Evolutionary conservation across 2,797 vertebrate species (phyloP).

Genomic region (Pantherophis vulpinus): DNA sequence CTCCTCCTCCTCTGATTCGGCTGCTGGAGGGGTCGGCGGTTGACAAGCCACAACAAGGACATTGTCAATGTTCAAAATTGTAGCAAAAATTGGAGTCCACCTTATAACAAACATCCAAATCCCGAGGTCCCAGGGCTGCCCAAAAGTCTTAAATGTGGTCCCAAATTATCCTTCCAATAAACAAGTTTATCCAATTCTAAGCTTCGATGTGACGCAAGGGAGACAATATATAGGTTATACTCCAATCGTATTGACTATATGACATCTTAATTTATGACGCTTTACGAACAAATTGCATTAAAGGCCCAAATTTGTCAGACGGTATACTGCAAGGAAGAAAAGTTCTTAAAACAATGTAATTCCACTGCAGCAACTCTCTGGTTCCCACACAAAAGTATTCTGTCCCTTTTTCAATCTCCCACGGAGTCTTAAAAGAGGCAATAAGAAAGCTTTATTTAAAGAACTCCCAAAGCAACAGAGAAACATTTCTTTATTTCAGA

Average conservation of each 20-base stretch:
- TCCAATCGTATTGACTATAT: not conserved
- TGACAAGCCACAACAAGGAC: too few species aligned
- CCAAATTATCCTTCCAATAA: not conserved
- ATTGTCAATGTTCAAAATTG: not conserved
- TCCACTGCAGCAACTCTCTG: not conserved
- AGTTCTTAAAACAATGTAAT: not conserved
- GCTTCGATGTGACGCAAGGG: not conserved
- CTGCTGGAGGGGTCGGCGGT: too few species aligned
- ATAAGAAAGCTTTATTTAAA: conserved; percentile 1
- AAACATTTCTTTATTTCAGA: conserved; percentile 30
- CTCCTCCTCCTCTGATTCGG: too few species aligned
- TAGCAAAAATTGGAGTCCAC: not conserved
- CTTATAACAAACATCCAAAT: not conserved
- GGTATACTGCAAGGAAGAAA: not conserved
- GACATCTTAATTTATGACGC: not conserved
- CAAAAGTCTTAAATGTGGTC: not conserved
- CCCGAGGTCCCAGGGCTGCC: not conserved
- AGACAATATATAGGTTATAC: not conserved
- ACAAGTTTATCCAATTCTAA: not conserved
- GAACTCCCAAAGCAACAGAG: not conserved
- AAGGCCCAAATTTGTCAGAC: not conserved
- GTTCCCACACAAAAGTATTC: not conserved
- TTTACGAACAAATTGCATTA: not conserved
- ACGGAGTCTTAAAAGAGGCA: not conserved
- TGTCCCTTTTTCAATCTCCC: not conserved